Evolutionary conservation across 2,113 vertebrate genomes (phyloP), one percentile per base, ranked within the genome.

Genomic region (Maccullochella peelii): DNA sequence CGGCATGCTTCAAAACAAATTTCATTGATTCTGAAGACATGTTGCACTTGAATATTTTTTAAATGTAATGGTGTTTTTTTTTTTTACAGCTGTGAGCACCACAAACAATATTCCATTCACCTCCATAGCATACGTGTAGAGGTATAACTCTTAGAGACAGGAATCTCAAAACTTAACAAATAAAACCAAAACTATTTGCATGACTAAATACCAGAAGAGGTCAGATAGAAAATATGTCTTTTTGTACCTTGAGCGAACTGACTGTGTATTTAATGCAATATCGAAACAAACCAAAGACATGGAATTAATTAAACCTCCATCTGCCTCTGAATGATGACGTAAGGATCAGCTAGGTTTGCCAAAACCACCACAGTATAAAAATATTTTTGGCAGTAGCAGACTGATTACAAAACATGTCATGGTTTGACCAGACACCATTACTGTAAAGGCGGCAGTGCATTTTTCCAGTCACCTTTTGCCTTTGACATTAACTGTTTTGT

Each of bases 401-500:
- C 59, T 12, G 25, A 80, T 69, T 58, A 73, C 61, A 54, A 72
- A 36, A 80, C 20, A 2, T 11, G 40, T 44, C 73, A 77, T 16
- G 25, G 50, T 52, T 42, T 15, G 16, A 16, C 25, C 40, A 36
- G 3, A 71, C 23, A 44, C 1, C n/a, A 30, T 89, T 82, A 86
- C 85, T 71, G 83, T 80, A 74, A 91, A 86, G 12, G 15, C 36
- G 14, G 8, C 27, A 38, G 74, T 0, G 16, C 14, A 25, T 63
- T 87, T 44, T 61, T 47, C 75, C 54, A 11, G 23, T 87, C 88
- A 92, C 91, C 87, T 89, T 86, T 58, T 61, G 77, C 89, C 87
- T 38, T 1, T 57, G 84, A 86, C 81, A 72, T 27, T 15, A 67
- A 85, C 75, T 49, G 77, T 93, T 86, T 88, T 91, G 90, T 90